These are phyloP conservation scores for Trinorchestia longiramus DNA, from an alignment of 1,140 invertebrate genomes.

Conservation along the genomic window DNA sequence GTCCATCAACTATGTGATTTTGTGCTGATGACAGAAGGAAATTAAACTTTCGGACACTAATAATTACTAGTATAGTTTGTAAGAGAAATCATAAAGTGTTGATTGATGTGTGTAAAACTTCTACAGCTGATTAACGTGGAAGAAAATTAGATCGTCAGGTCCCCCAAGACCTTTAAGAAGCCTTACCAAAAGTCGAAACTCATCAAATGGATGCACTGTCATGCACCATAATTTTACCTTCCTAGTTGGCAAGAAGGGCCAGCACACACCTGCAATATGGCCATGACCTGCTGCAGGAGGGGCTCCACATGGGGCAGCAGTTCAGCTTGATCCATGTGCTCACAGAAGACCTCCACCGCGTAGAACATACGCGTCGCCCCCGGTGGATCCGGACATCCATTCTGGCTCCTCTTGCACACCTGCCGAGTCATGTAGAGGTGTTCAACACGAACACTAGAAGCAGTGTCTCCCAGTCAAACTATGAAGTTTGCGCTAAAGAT, in stretches of 20 bases:
- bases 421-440: not conserved
- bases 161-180: too few species aligned
- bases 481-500: not conserved
- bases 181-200: too few species aligned
- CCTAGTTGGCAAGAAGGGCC: not conserved
- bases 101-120: not conserved
- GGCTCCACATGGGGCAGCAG: slow-evolving; percentile 77
- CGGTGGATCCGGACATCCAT: slow-evolving; percentile 68
- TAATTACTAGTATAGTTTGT: not conserved
- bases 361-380: slow-evolving; percentile 83
- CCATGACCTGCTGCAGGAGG: slow-evolving; percentile 37
- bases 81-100: not conserved
- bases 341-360: slow-evolving; percentile 84
- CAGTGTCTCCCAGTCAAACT: not conserved
- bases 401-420: slow-evolving; percentile 62
- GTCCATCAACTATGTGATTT: not conserved
- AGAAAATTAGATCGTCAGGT: too few species aligned
- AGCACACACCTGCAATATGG: slow-evolving; percentile 1
- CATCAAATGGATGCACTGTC: too few species aligned
- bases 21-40: not conserved
- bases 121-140: too few species aligned
- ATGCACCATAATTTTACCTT: not conserved
- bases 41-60: not conserved
- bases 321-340: slow-evolving; percentile 79
- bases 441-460: not conserved